Evolutionary conservation across 2,888 invertebrate genomes (phyloP), one percentile per base, ranked within the genome.

Genomic region (Panzeria rudis): DNA sequence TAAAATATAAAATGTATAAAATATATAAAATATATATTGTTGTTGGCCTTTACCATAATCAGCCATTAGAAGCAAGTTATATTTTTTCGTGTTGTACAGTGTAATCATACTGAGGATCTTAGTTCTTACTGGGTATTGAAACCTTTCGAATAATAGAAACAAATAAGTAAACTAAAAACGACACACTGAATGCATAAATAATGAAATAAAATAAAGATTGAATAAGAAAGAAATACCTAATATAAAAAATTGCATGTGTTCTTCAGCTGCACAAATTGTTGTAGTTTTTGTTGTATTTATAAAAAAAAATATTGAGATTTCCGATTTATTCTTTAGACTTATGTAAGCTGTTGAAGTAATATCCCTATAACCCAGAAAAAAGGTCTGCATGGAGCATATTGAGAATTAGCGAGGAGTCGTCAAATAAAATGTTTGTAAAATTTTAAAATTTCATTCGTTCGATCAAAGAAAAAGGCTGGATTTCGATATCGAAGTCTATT

Each of bases 151-250:
- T 1, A 38, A 38, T 38, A 38, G 3, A 11, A 38, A 38, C 11
- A 76, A 50, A 38, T 9, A n/a, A 32, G 25, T 8, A 3, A 25
- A 38, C 23, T 59, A 59, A 8, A 23, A 59, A 25, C 11, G 6
- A 62, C 13, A 17, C 8, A 13, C 15, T 50, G 68, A 56, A 17
- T 38, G 13, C 50, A 78, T 78, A 47, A 59, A 56, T 56, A 25
- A 56, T 66, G 6, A 32, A 68, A 68, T 25, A 47, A 54, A 77
- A 17, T 47, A 59, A 29, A 50, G 20, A 23, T 20, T 54, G 64
- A 62, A 71, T 15, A n/a, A 7, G 23, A 66, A 56, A 8, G 8
- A 66, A 66, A 32, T 11, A 35, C 56, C 56, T 35, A 35, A 29
- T 2, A 17, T 20, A 50, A 56, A 44, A 38, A 32, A n/a, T 56